Conservation (phyloP, 2,113 vertebrate genomes). For the Dolichallabes microphthalmus region DNA sequence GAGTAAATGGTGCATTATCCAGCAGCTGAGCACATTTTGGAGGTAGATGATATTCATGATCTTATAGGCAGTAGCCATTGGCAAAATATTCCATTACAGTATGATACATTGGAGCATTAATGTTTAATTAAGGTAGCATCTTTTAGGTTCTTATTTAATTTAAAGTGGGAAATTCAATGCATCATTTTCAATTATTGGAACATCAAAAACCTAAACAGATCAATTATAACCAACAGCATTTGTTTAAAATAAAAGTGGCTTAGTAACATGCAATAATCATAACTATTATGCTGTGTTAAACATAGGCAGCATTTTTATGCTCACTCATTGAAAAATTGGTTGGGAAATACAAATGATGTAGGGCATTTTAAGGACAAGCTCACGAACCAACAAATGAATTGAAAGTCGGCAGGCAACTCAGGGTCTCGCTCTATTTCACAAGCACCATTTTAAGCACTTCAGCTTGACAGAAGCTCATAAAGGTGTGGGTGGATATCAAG, state of each 20-base stretch:
- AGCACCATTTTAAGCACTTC: conserved; percentile 37
- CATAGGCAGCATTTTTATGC: neutral
- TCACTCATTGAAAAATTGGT: neutral
- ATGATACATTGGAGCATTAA: conserved; percentile 47
- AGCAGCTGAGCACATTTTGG: conserved; percentile 40
- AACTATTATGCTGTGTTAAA: neutral
- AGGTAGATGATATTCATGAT: conserved; percentile 38
- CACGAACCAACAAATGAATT: neutral
- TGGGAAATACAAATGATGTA: neutral
- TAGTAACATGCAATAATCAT: neutral
- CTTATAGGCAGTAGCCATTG: conserved; percentile 32
- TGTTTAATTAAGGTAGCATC: conserved; percentile 41
- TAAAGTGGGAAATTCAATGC: conserved; percentile 41
- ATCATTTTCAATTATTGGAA: conserved; percentile 14
- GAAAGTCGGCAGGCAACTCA: conserved; percentile 23
- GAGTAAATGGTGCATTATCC: conserved; percentile 8
- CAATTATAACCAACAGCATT: conserved; percentile 31
- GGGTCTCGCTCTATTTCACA: conserved; percentile 34
- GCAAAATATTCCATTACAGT: conserved; percentile 52
- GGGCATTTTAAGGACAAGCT: conserved; percentile 10
- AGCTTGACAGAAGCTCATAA: conserved; percentile 41
- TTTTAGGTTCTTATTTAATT: conserved; percentile 42
- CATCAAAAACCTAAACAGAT: conserved; percentile 47
- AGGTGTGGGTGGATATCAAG: conserved; percentile 42
- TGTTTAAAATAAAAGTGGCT: neutral